Percentiles rank a stretch among this genome's conserved stretches.
Conservation (phyloP, 30 jellyfish, hydroid and myxozoan species). For the Aurelia aurita complex sp. Pacific region DNA sequence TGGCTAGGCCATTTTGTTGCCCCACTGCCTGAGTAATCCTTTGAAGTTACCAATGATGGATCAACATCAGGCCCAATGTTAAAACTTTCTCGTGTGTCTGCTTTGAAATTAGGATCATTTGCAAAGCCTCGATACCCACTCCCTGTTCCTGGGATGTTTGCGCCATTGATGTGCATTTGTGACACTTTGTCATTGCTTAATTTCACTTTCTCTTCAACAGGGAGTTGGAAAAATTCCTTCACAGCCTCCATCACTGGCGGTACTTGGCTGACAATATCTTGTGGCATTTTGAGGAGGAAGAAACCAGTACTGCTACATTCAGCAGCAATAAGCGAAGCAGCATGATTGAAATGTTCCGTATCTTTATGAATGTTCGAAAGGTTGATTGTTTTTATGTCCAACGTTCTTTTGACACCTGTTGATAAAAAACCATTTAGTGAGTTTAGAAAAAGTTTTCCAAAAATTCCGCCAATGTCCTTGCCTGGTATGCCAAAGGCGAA, state of each 20-base stretch:
- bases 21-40: conserved; percentile 52
- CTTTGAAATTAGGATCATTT: conserved; percentile 30
- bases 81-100: conserved; percentile 54
- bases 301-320: conserved; percentile 44
- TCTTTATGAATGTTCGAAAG: conserved; percentile 1
- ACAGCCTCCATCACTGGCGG: conserved; percentile 31
- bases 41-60: background rate
- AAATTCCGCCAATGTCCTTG: too few relatives aligned
- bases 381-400: conserved; percentile 30
- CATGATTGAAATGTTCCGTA: conserved; percentile 6
- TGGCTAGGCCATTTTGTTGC: conserved; percentile 48
- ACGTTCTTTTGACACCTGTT: background rate
- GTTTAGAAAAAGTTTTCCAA: too few relatives aligned
- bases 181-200: conserved; percentile 11
- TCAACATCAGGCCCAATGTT: conserved; percentile 55
- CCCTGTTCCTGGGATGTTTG: conserved; percentile 50
- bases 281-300: conserved; percentile 50
- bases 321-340: background rate
- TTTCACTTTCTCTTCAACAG: conserved; percentile 10
- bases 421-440: too few relatives aligned
- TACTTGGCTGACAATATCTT: background rate
- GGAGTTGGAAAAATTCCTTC: conserved; percentile 34
- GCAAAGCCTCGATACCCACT: conserved; percentile 56
- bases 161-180: conserved; percentile 36
- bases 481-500: too few relatives aligned